Conservation (phyloP, 2,797 vertebrate genomes). For the Manis pentadactyla region DNA sequence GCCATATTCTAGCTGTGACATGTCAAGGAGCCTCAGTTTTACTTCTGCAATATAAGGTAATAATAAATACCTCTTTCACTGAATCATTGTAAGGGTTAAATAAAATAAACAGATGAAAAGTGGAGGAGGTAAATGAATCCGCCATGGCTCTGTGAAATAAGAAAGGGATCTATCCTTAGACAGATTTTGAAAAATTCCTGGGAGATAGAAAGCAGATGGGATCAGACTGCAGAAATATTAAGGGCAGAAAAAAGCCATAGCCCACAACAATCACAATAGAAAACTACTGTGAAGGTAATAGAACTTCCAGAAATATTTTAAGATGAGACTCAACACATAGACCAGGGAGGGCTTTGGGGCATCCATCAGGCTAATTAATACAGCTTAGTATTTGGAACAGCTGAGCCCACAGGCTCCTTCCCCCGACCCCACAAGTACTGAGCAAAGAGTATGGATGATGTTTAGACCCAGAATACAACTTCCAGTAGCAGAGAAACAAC, state of each 20-base stretch:
- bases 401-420: not conserved
- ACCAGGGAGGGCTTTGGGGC: not conserved
- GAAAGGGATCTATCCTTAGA: constrained; percentile 40
- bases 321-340: constrained; percentile 65
- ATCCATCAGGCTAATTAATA: constrained; percentile 36
- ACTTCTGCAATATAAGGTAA: constrained; percentile 23
- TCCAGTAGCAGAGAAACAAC: not conserved
- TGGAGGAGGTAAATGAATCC: not conserved
- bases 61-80: not conserved
- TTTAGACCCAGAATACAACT: not conserved
- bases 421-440: not conserved
- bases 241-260: not conserved
- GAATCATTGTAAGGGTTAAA: not conserved
- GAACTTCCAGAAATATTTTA: constrained; percentile 67
- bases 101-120: constrained; percentile 25
- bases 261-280: constrained; percentile 38
- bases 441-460: not conserved
- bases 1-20: not conserved
- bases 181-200: constrained; percentile 68
- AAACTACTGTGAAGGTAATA: constrained; percentile 46
- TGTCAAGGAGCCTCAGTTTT: not conserved
- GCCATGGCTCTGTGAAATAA: not conserved
- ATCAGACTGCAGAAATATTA: constrained; percentile 61
- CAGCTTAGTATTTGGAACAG: constrained; percentile 14
- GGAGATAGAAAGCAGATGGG: constrained; percentile 76